Evolutionary conservation across 2,113 vertebrate genomes (phyloP).

Genomic region (Grallaria varia): DNA sequence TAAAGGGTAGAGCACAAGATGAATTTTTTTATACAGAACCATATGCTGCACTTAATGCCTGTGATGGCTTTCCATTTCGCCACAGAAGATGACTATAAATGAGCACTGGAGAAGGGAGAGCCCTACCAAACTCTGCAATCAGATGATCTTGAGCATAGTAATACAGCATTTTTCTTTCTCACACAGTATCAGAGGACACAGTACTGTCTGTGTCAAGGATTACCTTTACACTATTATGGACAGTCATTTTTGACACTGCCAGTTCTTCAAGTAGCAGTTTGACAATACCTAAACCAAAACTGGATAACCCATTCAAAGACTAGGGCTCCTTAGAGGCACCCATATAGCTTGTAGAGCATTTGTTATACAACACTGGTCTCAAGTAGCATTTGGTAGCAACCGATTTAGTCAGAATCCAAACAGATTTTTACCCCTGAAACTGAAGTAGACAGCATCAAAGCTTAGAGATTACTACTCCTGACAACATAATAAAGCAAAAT

Average conservation of each 20-base stretch:
- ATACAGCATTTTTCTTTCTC: background rate
- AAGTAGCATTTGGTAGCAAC: background rate
- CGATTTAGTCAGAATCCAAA: background rate
- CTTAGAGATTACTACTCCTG: background rate
- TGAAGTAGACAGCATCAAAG: background rate
- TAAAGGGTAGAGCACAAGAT: constrained; percentile 32
- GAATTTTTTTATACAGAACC: constrained; percentile 52
- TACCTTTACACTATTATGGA: background rate
- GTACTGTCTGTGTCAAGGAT: background rate
- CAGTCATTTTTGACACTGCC: background rate
- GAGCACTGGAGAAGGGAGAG: background rate
- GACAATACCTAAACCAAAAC: background rate
- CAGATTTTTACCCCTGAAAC: background rate
- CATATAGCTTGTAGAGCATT: background rate
- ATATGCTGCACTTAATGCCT: constrained; percentile 32
- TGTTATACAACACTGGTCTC: background rate
- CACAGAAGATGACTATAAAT: constrained; percentile 37
- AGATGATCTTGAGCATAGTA: background rate
- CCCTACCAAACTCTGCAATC: background rate
- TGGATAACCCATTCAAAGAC: background rate
- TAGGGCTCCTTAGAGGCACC: background rate
- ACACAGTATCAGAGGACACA: background rate
- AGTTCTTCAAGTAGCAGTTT: background rate
- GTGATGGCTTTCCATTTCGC: constrained; percentile 39
- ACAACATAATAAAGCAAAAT: background rate